A percentile compares a stretch with the other conserved stretches of the same genome.
Evolutionary conservation across 2,797 vertebrate genomes (phyloP).

Genomic region (Poecile montanus): DNA sequence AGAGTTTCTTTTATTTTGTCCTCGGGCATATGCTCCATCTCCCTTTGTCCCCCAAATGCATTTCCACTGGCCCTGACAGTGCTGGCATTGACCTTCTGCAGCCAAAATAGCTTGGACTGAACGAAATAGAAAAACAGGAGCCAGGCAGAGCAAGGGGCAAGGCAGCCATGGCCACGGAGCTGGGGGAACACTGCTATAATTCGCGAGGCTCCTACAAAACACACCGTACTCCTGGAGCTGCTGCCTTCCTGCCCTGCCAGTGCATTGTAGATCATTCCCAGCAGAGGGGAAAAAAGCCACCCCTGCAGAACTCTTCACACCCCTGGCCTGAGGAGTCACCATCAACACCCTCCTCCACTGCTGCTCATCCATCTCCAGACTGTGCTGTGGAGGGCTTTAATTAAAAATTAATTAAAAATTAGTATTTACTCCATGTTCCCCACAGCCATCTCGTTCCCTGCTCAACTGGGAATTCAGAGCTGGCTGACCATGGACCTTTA

Average conservation of each 20-base stretch:
- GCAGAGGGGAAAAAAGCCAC: not conserved
- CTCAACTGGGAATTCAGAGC: not conserved
- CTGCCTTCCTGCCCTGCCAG: not conserved
- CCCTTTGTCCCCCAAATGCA: not conserved
- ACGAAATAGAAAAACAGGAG: not conserved
- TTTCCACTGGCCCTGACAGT: constrained; percentile 19
- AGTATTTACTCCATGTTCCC: not conserved
- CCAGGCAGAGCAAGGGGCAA: not conserved
- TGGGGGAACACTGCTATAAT: not conserved
- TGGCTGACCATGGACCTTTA: not conserved
- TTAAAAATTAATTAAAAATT: not conserved
- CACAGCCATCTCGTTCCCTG: not conserved
- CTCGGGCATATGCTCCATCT: constrained; percentile 6
- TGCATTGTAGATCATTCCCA: accelerated
- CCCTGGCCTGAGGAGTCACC: not conserved
- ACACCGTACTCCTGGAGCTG: accelerated
- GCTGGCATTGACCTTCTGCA: constrained; percentile 5
- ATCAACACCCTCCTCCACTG: not conserved
- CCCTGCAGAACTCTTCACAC: not conserved
- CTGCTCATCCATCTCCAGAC: not conserved
- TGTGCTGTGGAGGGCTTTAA: not conserved
- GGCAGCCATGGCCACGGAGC: not conserved
- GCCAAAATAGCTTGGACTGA: not conserved
- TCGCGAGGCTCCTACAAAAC: not conserved
- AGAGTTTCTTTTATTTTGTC: constrained; percentile 9